phyloP scores from a whole-genome alignment of 2,797 vertebrate genomes.

The Anas flavirostris region DNA sequence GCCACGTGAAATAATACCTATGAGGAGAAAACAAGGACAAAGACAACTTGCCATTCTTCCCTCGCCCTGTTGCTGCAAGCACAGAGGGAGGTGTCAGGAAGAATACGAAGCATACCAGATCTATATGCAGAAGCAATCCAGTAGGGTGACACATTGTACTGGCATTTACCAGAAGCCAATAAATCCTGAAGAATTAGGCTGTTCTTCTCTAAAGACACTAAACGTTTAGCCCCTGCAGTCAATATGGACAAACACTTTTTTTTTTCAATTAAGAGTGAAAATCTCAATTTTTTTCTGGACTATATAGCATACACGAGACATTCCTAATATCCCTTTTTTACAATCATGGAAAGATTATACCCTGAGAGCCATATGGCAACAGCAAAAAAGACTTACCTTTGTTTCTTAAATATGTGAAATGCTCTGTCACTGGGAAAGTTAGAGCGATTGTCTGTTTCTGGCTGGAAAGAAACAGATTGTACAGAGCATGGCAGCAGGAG shows the following conservation, averaged over 20 bases:
- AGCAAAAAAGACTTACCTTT: constrained; percentile 81
- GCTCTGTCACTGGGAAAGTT: constrained; percentile 95
- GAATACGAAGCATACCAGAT: constrained; percentile 19
- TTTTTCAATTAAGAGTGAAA: neutral
- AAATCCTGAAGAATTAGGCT: constrained; percentile 33
- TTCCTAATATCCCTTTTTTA: neutral
- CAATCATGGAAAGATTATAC: neutral
- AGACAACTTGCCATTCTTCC: constrained; percentile 13
- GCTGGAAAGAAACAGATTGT: constrained; percentile 97
- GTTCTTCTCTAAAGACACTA: constrained; percentile 43
- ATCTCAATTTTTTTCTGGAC: neutral
- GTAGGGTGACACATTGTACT: neutral
- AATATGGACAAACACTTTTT: constrained; percentile 9
- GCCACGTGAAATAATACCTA: constrained; percentile 21
- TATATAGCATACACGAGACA: neutral
- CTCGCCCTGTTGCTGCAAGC: neutral
- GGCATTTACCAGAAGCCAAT: constrained; percentile 21
- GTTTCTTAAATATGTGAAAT: constrained; percentile 98
- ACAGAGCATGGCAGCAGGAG: constrained; percentile 86
- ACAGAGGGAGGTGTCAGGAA: neutral
- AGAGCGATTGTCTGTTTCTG: constrained; percentile 96
- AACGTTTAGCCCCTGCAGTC: constrained; percentile 11
- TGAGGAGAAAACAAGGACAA: constrained; percentile 32
- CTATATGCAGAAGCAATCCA: constrained; percentile 32
- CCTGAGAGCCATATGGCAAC: neutral